Percentiles rank a stretch among this genome's conserved stretches.
Conservation (phyloP, 2,888 invertebrate species). For the Pogonocherus hispidulus region DNA sequence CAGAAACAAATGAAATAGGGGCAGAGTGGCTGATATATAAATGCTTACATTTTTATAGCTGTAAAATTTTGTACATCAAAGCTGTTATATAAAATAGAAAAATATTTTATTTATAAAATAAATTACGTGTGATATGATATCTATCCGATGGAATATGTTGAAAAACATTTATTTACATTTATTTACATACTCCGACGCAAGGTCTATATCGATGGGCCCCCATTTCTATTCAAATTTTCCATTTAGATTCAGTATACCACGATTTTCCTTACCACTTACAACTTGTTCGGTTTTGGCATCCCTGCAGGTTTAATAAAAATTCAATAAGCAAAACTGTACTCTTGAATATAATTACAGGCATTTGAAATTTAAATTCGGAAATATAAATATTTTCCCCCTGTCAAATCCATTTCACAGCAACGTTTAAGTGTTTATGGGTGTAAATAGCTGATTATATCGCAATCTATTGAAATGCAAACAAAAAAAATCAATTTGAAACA, state of each 20-base stretch:
- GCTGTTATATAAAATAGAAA: not conserved
- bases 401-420: not conserved
- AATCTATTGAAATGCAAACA: not conserved
- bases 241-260: conserved; percentile 59
- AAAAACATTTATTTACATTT: conserved; percentile 33
- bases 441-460: not conserved
- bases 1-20: too few species aligned
- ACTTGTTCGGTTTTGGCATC: conserved; percentile 47
- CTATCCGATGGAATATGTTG: conserved; percentile 19
- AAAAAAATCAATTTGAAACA: not conserved
- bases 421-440: not conserved
- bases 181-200: conserved; percentile 31
- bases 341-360: conserved; percentile 43
- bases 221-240: conserved; percentile 61
- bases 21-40: too few species aligned
- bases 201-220: conserved; percentile 42
- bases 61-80: too few species aligned
- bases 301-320: conserved; percentile 36
- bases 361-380: conserved; percentile 10
- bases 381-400: conserved; percentile 11
- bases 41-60: too few species aligned
- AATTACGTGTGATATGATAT: conserved; percentile 25
- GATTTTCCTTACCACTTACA: conserved; percentile 57
- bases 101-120: conserved; percentile 23
- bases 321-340: conserved; percentile 39